Evolutionary conservation across 1,140 invertebrate species (phyloP), one percentile per base, ranked within the genome.

Genomic region (Anoplophora glabripennis): DNA sequence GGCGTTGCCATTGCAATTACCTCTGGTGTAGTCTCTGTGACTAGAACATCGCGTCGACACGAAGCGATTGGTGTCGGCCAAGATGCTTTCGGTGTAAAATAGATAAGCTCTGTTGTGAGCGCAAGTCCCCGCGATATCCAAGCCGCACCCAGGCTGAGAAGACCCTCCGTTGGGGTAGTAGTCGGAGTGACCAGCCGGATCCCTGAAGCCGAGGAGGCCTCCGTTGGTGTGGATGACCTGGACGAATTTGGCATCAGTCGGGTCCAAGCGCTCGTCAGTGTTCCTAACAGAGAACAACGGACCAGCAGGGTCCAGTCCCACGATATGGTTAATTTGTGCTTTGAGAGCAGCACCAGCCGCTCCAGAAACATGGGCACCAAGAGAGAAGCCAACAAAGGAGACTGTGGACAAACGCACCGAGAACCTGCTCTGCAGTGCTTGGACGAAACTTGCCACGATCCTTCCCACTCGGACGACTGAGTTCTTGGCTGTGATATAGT

Each of bases 151-250:
- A 5, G 86, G 85, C 69, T 91, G 89, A 7, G 75, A 66, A 1
- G 73, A 76, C 4, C 84, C 86, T 35, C 85, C 86, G 67, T 89
- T 88, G 8, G 85, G 84, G 72, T 84, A 88, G 69, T 88, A 89
- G 73, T 90, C 88, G 34, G 82, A 84, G 66, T 87, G 83, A 2
- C 86, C 86, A 48, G 86, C 69, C 0, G 84, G 80, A 3, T 78
- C 79, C 34, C 75, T 73, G 63, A 86, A 84, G 3, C 83, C 86
- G 21, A 87, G 77, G 59, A 80, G 53, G 57, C 80, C 73, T 65
- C 76, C 79, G 64, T 85, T 83, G 0, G 85, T 83, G 67, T 88
- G 86, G 35, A 88, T 79, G 0, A 85, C 77, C 61, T 86, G 83
- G 0, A 87, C 85, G 62, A 83, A 84, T 5, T 68, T 53, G 0